Conservation (phyloP, 2,888 invertebrate species). For the Himalopsyche anomala region DNA sequence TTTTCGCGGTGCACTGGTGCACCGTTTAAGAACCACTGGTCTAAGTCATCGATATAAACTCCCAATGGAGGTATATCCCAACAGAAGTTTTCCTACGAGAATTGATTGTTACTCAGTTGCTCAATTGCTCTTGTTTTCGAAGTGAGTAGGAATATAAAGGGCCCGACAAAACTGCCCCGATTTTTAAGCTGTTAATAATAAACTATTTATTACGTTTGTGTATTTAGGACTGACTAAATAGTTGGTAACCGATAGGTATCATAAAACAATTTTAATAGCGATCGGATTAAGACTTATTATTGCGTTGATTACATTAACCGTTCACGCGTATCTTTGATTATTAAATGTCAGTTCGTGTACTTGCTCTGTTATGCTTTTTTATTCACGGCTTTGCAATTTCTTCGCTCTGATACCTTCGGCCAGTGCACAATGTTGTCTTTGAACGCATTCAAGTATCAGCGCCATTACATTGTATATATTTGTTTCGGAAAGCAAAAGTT, state of each 20-base stretch:
- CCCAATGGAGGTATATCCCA: too few relatives aligned
- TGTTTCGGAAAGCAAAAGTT: neutral
- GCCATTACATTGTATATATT: neutral
- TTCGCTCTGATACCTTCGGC: neutral
- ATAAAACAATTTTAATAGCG: neutral
- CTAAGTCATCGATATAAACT: too few relatives aligned
- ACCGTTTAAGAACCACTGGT: too few relatives aligned
- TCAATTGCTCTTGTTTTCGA: too few relatives aligned
- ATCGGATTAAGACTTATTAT: neutral
- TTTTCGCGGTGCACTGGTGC: too few relatives aligned
- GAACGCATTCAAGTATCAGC: neutral
- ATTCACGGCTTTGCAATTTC: neutral
- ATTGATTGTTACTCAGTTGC: too few relatives aligned
- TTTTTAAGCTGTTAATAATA: too few relatives aligned
- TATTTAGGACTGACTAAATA: neutral
- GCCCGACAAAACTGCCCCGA: too few relatives aligned
- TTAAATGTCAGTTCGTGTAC: conserved; percentile 32
- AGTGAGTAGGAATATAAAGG: too few relatives aligned
- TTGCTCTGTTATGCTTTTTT: neutral
- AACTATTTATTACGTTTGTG: too few relatives aligned
- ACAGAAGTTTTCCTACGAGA: too few relatives aligned
- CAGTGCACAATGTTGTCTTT: neutral
- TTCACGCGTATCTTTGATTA: neutral
- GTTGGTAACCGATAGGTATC: neutral
- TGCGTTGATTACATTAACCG: neutral